phyloP scores from a whole-genome alignment of 2,797 vertebrate species.

The Chiropotes sagulatus region DNA sequence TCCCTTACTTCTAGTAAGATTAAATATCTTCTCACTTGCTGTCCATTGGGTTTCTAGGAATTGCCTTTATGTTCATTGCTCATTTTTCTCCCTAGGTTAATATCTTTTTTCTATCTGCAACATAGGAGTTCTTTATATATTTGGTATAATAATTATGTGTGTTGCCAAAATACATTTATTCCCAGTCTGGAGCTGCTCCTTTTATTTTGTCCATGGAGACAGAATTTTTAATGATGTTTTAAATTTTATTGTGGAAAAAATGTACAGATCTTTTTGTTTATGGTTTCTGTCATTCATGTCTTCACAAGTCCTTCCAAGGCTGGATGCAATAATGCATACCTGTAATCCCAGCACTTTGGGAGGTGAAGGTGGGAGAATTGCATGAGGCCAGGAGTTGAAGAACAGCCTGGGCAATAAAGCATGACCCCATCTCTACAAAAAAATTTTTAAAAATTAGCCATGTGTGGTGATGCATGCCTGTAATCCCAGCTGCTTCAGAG shows the following conservation, averaged over 20 bases:
- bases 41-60: neutral
- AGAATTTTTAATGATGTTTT: neutral
- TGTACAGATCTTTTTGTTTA: neutral
- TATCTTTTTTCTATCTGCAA: neutral
- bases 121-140: neutral
- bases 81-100: neutral
- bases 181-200: neutral
- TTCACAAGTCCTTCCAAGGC: conserved; percentile 4
- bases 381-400: neutral
- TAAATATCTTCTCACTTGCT: neutral
- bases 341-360: neutral
- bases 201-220: neutral
- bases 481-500: neutral
- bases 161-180: neutral
- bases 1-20: neutral
- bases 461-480: neutral
- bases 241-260: neutral
- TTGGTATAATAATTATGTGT: neutral
- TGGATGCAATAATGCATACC: neutral
- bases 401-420: neutral
- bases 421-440: neutral
- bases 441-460: neutral
- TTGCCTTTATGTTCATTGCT: neutral
- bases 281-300: neutral
- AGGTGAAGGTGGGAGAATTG: neutral